phyloP scores from a whole-genome alignment of 2,113 vertebrate species.

The Daboia siamensis region DNA sequence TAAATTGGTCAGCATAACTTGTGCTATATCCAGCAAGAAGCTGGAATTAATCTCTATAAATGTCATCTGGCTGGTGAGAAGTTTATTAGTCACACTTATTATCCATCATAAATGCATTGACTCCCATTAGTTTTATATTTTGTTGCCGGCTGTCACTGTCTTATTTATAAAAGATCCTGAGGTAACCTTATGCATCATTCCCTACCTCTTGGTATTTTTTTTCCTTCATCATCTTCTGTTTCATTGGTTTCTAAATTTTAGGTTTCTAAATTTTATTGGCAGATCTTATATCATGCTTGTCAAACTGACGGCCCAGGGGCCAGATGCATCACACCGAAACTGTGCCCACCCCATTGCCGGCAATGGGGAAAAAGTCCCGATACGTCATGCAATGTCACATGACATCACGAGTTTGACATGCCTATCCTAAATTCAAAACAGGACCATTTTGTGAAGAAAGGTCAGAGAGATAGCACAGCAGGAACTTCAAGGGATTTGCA shows the following conservation, averaged over 20 bases:
- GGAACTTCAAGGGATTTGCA: background rate
- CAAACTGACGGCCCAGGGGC: no score
- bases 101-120: background rate
- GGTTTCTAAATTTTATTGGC: background rate
- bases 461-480: background rate
- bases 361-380: no score
- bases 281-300: background rate
- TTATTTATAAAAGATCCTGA: background rate
- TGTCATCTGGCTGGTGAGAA: background rate
- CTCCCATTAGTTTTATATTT: background rate
- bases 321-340: no score
- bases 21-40: background rate
- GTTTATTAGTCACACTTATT: background rate
- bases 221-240: background rate
- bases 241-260: background rate
- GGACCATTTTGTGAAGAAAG: background rate
- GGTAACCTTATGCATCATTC: background rate
- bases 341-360: no score
- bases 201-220: background rate
- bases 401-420: no score
- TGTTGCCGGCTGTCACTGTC: background rate
- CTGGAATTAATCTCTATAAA: background rate
- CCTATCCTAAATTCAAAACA: background rate
- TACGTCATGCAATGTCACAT: no score
- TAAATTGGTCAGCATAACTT: background rate